Evolutionary conservation across 2,888 invertebrate genomes (phyloP).

Genomic region (Amphiduros pacificus): DNA sequence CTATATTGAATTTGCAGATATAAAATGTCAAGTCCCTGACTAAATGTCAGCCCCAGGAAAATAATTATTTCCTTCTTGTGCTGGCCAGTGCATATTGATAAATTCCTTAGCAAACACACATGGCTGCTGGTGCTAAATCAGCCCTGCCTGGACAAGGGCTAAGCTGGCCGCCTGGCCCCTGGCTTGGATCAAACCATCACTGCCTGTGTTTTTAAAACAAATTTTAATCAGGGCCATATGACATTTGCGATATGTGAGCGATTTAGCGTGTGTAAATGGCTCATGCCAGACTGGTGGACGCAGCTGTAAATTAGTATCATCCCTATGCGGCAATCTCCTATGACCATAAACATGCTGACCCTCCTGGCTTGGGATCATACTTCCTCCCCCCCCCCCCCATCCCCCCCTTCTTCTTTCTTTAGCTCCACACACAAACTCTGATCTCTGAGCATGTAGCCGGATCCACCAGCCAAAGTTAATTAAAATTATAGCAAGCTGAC

Average conservation of each 20-base stretch:
- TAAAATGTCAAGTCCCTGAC: constrained; percentile 3
- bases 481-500: constrained; percentile 8
- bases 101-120: neutral
- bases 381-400: neutral
- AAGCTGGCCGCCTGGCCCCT: too few species aligned
- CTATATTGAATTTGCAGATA: constrained; percentile 2
- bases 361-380: neutral
- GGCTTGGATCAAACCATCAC: too few species aligned
- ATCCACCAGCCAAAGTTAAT: constrained; percentile 9
- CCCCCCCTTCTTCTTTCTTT: neutral
- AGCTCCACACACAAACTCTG: neutral
- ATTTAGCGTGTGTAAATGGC: constrained; percentile 11
- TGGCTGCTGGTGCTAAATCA: too few species aligned
- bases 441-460: neutral
- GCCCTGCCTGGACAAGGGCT: too few species aligned
- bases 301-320: neutral
- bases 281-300: constrained; percentile 5
- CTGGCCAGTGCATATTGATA: neutral
- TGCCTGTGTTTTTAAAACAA: neutral
- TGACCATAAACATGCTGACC: neutral
- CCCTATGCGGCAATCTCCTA: neutral
- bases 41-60: constrained; percentile 1
- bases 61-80: constrained; percentile 1
- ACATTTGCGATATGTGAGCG: constrained; percentile 10
- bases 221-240: constrained; percentile 1